Evolutionary conservation across 2,888 invertebrate species (phyloP).

Genomic region (Drosophila prolongata): DNA sequence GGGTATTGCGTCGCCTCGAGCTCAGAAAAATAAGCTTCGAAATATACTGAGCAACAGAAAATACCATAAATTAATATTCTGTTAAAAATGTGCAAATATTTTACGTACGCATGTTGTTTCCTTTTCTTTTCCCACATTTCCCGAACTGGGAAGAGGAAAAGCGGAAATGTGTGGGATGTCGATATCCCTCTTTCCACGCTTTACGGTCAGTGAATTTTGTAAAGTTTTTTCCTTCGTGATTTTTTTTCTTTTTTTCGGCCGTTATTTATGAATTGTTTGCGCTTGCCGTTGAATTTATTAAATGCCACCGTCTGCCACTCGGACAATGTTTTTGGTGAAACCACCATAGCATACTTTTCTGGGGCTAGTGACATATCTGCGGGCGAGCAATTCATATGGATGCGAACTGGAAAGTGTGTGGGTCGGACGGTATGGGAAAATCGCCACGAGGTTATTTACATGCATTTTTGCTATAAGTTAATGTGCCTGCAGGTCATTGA

Average conservation of each 20-base stretch:
- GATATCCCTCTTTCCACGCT: constrained; percentile 13
- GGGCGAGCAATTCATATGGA: constrained; percentile 45
- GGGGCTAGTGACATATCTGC: constrained; percentile 64
- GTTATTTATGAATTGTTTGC: constrained; percentile 77
- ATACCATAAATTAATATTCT: constrained; percentile 76
- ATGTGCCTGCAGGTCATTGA: constrained; percentile 39
- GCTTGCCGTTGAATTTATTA: constrained; percentile 71
- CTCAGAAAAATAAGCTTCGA: constrained; percentile 14
- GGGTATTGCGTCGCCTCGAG: background rate
- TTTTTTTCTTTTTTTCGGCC: constrained; percentile 38
- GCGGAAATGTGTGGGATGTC: constrained; percentile 3
- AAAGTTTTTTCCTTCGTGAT: constrained; percentile 11
- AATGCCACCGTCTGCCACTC: constrained; percentile 36
- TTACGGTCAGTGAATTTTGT: constrained; percentile 51
- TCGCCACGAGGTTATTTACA: constrained; percentile 65
- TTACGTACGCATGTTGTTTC: constrained; percentile 46
- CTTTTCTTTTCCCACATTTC: constrained; percentile 13
- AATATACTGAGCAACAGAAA: constrained; percentile 37
- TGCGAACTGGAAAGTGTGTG: background rate
- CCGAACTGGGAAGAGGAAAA: constrained; percentile 1
- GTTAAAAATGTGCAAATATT: constrained; percentile 75
- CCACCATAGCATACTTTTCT: constrained; percentile 46
- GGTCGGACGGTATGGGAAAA: constrained; percentile 13
- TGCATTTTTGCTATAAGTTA: constrained; percentile 68
- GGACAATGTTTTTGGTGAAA: constrained; percentile 15